Base-by-base conservation (phyloP, 2,888 invertebrate species). In the Hofmannophila pseudospretella region DNA sequence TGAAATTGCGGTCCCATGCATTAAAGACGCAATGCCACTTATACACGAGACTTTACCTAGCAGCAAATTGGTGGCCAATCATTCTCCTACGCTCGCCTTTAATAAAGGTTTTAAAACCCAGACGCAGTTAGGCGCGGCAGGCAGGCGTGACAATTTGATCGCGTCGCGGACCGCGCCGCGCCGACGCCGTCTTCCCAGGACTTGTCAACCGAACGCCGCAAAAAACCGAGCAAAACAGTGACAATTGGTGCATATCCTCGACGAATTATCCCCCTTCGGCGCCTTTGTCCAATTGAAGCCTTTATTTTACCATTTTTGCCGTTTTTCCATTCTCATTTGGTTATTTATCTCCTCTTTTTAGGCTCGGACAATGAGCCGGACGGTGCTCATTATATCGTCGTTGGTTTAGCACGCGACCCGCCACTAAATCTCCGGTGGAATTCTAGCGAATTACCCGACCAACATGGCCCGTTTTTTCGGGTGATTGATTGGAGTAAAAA, bases 321-420 rank as follows among this genome's bases (percentile, higher is more conserved):
- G 73, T 82, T 85, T 82, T 79, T 79, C 81, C 78, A 73, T 80
- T 81, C 85, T 82, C 85, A 86, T 85, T 86, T 86, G 85, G 81
- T 82, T 85, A 85, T 85, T 84, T 85, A 82, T 85, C 67, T 82
- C 65, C 67, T 75, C 78, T 78, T 81, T 82, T 82, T 81, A 74
- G 70, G 62, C 53, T 50, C 55, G 67, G 62, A 76, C 75, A 73
- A 71, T 69, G 68, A 71, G 66, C 36, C 44, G 42, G 55, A 46
- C 47, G 49, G 45, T 42, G 76, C 85, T 85, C 85, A 84, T 85
- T 86, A 85, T 84, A 76, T 72, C 72, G 73, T 62, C 62, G 47
- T 59, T 58, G 70, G 61, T 65, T 74, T 79, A 80, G 84, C 81
- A 80, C 81, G 78, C 74, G 71, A 65, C 59, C 49, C 55, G 67